Evolutionary conservation across 2,113 vertebrate species (phyloP).

Genomic region (Brachionichthys hirsutus): DNA sequence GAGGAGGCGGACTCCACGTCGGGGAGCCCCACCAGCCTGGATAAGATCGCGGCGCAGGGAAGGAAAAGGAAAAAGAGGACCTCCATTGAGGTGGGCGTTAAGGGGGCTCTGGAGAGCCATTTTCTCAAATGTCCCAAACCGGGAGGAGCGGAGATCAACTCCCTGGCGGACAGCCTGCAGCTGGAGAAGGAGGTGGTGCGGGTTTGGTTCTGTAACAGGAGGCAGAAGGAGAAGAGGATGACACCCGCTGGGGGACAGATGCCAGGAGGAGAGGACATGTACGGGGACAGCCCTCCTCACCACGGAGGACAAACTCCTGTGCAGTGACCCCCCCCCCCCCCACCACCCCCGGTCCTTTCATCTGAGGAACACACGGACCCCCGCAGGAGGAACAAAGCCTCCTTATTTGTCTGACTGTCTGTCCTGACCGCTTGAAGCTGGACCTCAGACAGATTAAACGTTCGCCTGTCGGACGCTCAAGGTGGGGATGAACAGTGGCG

Average conservation of each 20-base stretch:
- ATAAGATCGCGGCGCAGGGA: slow-evolving; percentile 98
- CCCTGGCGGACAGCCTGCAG: slow-evolving; percentile 97
- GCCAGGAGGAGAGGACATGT: slow-evolving; percentile 94
- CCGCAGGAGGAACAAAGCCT: slow-evolving; percentile 43
- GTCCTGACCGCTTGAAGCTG: slow-evolving; percentile 50
- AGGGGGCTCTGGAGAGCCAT: slow-evolving; percentile 98
- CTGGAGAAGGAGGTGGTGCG: slow-evolving; percentile 99
- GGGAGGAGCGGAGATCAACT: slow-evolving; percentile 94
- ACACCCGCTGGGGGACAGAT: slow-evolving; percentile 92
- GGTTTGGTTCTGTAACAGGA: slow-evolving; percentile 99
- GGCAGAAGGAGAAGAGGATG: slow-evolving; percentile 99
- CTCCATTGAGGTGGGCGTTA: slow-evolving; percentile 98
- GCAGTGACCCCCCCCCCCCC: slow-evolving; percentile 92
- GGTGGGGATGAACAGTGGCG: slow-evolving; percentile 49
- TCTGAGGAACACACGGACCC: slow-evolving; percentile 55
- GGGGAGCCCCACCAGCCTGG: slow-evolving; percentile 97
- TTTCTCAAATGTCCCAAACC: slow-evolving; percentile 99
- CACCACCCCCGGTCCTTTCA: not conserved
- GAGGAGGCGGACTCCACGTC: slow-evolving; percentile 98
- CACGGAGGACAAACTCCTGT: slow-evolving; percentile 96
- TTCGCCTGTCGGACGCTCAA: slow-evolving; percentile 43
- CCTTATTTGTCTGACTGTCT: slow-evolving; percentile 54
- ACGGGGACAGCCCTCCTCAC: slow-evolving; percentile 96
- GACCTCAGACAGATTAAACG: slow-evolving; percentile 50
- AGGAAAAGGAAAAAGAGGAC: slow-evolving; percentile 98